Evolutionary conservation across 1,140 invertebrate genomes (phyloP), one percentile per base, ranked within the genome.

Genomic region (Caenorhabditis tropicalis): DNA sequence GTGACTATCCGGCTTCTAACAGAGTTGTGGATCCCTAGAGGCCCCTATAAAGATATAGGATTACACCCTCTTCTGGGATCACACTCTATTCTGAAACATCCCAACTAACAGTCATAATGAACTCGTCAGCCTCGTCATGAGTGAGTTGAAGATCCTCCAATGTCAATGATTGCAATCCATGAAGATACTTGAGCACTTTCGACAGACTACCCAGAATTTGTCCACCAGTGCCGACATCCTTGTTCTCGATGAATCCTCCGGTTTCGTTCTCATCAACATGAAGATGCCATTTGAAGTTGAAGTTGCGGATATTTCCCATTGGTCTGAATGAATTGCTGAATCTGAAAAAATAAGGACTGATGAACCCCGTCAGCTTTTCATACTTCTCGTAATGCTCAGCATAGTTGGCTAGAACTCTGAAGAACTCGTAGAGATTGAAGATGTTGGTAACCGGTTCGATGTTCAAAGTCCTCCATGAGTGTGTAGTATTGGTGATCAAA

Each of bases 361-460:
- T n/a, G n/a, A n/a, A n/a, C n/a, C n/a, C n/a, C n/a, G n/a, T n/a
- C n/a, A n/a, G n/a, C n/a, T n/a, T n/a, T 16, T 15, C 43, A 33
- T 49, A 82, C 82, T 60, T 82, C 36, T 82, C 82, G 27, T 82
- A 60, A 24, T 46, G 53, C n/a, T 82, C 39, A 16, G 21, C 36
- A 21, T 65, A 82, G 21, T 74, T 65, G 0, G 58, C 39, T 10
- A 82, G 21, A 1, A 65, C 43, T 36, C 60, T 36, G 21, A 82
- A 39, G 36, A 82, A 82, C n/a, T 82, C 82, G 29, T 82, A 74
- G 56, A 82, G 60, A 24, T 82, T 82, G 82, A 82, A 82, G 36
- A 82, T 19, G 49, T 82, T 82, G 39, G 39, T 48, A 4, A 82
- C 58, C 9, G 82, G 82, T 33, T 82, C 56, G 4, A 82, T 46